phyloP scores from a whole-genome alignment of 2,113 vertebrate genomes.

The Gopherus flavomarginatus region DNA sequence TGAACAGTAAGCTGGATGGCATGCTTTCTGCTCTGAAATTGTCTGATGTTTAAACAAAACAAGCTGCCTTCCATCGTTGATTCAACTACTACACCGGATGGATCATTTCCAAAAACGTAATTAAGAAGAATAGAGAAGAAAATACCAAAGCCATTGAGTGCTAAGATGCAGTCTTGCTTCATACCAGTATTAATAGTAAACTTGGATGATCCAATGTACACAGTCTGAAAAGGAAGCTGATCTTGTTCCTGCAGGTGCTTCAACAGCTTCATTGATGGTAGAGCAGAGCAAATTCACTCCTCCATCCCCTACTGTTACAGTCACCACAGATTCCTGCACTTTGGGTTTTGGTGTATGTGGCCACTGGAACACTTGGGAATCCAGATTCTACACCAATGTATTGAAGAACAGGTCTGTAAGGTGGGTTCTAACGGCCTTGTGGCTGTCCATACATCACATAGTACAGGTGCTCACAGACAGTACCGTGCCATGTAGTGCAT shows the following conservation, averaged over 20 bases:
- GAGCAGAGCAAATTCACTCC: neutral
- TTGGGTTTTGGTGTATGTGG: neutral
- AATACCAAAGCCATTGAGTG: too few species aligned
- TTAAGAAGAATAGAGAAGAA: too few species aligned
- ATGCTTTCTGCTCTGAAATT: too few species aligned
- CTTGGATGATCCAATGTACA: too few species aligned
- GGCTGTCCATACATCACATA: neutral
- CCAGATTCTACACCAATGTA: neutral
- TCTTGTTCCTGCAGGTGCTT: neutral
- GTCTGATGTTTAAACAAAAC: too few species aligned
- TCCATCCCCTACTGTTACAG: neutral
- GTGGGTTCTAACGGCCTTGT: fast-evolving
- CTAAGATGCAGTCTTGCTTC: too few species aligned
- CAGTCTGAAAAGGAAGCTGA: neutral
- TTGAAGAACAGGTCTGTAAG: neutral
- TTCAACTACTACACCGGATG: too few species aligned
- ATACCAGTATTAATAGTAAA: too few species aligned
- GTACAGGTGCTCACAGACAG: neutral
- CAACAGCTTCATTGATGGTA: neutral
- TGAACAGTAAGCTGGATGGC: too few species aligned
- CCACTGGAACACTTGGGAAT: neutral
- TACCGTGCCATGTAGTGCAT: neutral
- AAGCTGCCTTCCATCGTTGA: too few species aligned
- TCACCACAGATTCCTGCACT: neutral
- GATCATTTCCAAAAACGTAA: too few species aligned